These are phyloP conservation scores for Poecilia picta DNA, from an alignment of 2,797 vertebrate genomes.

Conservation along the genomic window DNA sequence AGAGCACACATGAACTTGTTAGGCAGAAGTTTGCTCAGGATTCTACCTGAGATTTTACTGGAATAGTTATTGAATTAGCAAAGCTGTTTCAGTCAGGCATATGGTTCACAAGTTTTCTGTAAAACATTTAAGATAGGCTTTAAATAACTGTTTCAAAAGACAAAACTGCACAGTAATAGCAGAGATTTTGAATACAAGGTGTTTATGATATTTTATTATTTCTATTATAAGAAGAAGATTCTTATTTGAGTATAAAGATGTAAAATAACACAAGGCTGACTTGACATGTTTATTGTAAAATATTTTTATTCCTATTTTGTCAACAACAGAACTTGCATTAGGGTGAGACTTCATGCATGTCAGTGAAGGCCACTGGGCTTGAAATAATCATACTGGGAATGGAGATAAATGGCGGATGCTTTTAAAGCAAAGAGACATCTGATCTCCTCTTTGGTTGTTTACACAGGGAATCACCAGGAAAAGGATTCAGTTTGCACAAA, in stretches of 20 bases:
- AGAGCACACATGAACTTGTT: background rate
- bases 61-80: background rate
- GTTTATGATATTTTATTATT: constrained; percentile 1
- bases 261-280: constrained; percentile 1
- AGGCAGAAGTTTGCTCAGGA: background rate
- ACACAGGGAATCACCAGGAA: constrained; percentile 39
- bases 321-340: constrained; percentile 24
- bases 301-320: constrained; percentile 14
- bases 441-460: constrained; percentile 21
- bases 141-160: background rate
- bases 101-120: background rate
- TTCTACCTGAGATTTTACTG: background rate
- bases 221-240: background rate
- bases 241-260: constrained; percentile 38
- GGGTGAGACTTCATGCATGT: constrained; percentile 21
- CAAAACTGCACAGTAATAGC: constrained; percentile 20
- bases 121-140: background rate
- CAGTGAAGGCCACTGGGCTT: constrained; percentile 18
- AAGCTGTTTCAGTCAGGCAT: background rate
- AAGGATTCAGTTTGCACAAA: constrained; percentile 48
- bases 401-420: constrained; percentile 34
- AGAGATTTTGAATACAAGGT: constrained; percentile 19
- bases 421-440: constrained; percentile 18
- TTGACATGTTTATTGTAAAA: constrained; percentile 16
- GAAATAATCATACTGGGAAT: constrained; percentile 23